A percentile compares a stretch with the other conserved stretches of the same genome.
Conservation (phyloP, 2,797 vertebrate genomes). For the Tinamus major region DNA sequence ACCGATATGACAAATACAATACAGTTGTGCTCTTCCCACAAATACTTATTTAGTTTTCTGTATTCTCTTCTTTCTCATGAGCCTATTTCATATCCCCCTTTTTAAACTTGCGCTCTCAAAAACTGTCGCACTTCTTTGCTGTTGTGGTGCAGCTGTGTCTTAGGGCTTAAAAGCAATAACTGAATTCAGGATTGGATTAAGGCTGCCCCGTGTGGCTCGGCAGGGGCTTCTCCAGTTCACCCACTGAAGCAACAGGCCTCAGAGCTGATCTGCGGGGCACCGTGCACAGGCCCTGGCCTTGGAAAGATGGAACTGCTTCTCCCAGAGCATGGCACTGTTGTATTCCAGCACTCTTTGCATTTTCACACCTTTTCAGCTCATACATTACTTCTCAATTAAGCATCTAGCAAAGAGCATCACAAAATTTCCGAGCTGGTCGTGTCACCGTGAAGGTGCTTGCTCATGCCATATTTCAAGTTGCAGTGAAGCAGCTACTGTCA, state of each 20-base stretch:
- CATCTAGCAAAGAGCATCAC: neutral
- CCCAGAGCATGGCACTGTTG: neutral
- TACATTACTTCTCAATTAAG: neutral
- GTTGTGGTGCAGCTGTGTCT: neutral
- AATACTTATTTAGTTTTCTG: neutral
- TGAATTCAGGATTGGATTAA: neutral
- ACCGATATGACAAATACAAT: neutral
- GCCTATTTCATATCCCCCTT: neutral
- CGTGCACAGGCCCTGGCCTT: accelerated
- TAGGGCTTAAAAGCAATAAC: neutral
- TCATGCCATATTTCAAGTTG: neutral
- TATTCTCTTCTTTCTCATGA: neutral
- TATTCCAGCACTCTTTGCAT: neutral
- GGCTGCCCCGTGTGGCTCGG: neutral
- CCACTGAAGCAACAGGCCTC: neutral
- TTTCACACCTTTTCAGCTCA: neutral
- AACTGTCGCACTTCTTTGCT: neutral
- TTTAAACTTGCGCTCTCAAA: neutral
- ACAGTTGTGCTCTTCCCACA: neutral
- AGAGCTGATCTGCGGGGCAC: neutral
- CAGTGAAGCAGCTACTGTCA: neutral
- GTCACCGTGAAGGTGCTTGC: neutral
- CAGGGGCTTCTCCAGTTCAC: neutral
- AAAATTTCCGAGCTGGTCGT: neutral
- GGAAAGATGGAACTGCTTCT: neutral